Evolutionary conservation across 2,113 vertebrate genomes (phyloP).

Genomic region (Addax nasomaculatus): DNA sequence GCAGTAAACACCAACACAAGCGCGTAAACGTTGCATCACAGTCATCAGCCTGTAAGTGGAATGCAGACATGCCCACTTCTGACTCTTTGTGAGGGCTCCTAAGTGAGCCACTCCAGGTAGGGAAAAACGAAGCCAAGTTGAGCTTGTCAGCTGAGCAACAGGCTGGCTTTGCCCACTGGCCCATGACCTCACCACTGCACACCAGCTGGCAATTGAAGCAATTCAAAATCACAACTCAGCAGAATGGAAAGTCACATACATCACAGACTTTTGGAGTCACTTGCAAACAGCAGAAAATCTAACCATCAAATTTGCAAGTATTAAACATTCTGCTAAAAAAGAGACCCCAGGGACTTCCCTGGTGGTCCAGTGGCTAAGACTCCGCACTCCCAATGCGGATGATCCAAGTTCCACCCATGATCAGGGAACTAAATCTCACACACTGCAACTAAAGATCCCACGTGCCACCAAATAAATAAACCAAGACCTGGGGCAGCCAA

Average conservation of each 20-base stretch:
- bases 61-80: not conserved
- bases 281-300: not conserved
- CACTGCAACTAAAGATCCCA: not conserved
- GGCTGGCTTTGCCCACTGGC: not conserved
- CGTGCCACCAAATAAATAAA: not conserved
- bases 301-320: not conserved
- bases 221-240: not conserved
- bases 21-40: fast-evolving
- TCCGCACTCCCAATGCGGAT: not conserved
- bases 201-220: not conserved
- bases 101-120: not conserved
- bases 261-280: not conserved
- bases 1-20: not conserved
- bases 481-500: not conserved
- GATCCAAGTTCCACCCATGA: not conserved
- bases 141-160: not conserved
- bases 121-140: not conserved
- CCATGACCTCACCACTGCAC: not conserved
- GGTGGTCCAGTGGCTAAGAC: not conserved
- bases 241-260: not conserved
- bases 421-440: not conserved
- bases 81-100: not conserved
- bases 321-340: not conserved
- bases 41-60: not conserved
- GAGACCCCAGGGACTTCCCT: not conserved